Conservation (phyloP, 2,113 vertebrate species). For the Bos indicus region DNA sequence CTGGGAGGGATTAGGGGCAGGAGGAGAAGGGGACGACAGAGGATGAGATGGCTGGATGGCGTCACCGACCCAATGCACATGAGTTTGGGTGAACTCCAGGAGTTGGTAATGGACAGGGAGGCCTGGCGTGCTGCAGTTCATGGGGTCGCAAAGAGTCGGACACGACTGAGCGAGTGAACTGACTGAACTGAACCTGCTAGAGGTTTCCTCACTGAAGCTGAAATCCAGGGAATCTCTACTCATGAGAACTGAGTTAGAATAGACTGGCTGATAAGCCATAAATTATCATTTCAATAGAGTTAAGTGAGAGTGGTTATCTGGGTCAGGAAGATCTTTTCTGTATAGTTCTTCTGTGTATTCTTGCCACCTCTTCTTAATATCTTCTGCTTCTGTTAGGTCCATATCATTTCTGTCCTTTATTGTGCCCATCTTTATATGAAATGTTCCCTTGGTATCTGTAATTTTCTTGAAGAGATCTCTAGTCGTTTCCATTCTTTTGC, state of each 20-base stretch:
- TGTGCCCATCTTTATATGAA: not conserved
- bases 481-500: not conserved
- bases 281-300: not conserved
- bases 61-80: rapidly evolving
- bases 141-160: no score
- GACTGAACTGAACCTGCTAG: no score
- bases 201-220: not conserved
- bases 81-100: no score
- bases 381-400: not conserved
- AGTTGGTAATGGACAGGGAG: no score
- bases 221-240: not conserved
- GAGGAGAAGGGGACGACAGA: no score
- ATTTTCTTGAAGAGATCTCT: not conserved
- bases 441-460: not conserved
- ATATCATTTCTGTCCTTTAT: not conserved
- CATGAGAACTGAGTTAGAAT: not conserved
- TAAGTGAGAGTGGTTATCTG: not conserved
- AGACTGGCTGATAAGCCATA: not conserved
- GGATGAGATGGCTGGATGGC: no score
- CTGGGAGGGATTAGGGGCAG: no score
- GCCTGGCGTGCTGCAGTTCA: no score
- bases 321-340: not conserved
- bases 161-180: rapidly evolving
- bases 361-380: not conserved
- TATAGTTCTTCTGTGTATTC: not conserved